A percentile compares a stretch with the other conserved stretches of the same genome.
phyloP scores from a whole-genome alignment of 2,888 invertebrate species.

The Eupithecia pulchellata region DNA sequence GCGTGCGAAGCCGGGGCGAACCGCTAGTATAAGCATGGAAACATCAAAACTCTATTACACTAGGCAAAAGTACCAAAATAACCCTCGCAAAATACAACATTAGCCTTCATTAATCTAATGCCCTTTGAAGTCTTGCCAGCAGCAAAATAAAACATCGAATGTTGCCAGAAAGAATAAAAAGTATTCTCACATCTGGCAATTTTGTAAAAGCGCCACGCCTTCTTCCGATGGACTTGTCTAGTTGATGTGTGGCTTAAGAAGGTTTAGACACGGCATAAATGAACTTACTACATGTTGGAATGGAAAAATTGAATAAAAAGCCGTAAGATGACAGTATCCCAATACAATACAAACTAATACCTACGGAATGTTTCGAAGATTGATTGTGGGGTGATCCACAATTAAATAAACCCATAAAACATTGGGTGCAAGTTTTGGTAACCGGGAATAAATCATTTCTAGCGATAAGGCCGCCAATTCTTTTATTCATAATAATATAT shows the following conservation, averaged over 20 bases:
- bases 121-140: slow-evolving; percentile 55
- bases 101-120: slow-evolving; percentile 55
- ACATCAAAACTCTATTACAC: slow-evolving; percentile 1
- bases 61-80: not conserved
- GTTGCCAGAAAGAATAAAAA: slow-evolving; percentile 48
- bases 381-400: too few relatives aligned
- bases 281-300: not conserved
- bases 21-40: too few relatives aligned
- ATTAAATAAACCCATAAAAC: too few relatives aligned
- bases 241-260: slow-evolving; percentile 42
- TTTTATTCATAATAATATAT: too few relatives aligned
- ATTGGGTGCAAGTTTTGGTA: too few relatives aligned
- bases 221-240: slow-evolving; percentile 76
- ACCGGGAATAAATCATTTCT: too few relatives aligned
- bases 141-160: slow-evolving; percentile 50
- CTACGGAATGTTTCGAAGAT: too few relatives aligned
- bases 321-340: not conserved
- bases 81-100: slow-evolving; percentile 15
- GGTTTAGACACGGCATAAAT: slow-evolving; percentile 47
- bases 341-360: too few relatives aligned
- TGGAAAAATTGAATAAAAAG: not conserved
- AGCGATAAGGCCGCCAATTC: too few relatives aligned
- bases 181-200: slow-evolving; percentile 67
- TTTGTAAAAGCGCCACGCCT: slow-evolving; percentile 79
- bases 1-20: too few relatives aligned